Base-by-base conservation (phyloP, 2,888 invertebrate species). In the Dryocosmus kuriphilus region DNA sequence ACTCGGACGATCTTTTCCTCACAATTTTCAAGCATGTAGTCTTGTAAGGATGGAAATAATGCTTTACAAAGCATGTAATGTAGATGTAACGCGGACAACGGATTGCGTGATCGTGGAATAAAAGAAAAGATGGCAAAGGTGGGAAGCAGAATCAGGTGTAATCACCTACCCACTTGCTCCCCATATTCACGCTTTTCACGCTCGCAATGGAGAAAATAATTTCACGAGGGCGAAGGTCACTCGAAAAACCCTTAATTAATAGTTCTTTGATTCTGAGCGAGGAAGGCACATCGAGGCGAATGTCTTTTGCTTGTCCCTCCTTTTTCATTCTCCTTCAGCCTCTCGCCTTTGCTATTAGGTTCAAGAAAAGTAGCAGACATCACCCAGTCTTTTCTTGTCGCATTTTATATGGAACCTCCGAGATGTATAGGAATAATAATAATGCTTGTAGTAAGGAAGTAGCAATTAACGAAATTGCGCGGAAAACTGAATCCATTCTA, bases 81-180 rank as follows among this genome's bases (percentile, higher is more conserved):
- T 61, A 32, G 0, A 32, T 62, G n/a, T 16, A n/a, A 30, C 19
- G 9, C n/a, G 19, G 27, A 27, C 19, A 61, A 19, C 30, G 9
- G n/a, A n/a, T n/a, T n/a, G 30, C 32, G 30, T 30, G 27, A 32
- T 32, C 8, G 2, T 62, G 27, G 71, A 38, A 65, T 7, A 65
- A 38, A 51, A 71, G 30, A 30, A 30, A 22, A 38, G n/a, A 11
- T 71, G 19, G 30, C 22, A 4, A 35, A 4, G 27, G 27, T 76
- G 22, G 8, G 30, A 41, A 73, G 62, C 46, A 71, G 41, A 30
- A 81, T 80, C 86, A 86, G 84, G 86, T 84, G 85, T 83, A 85
- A 87, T 87, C 86, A 87, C 82, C 84, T 84, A 83, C 71, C 80
- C 79, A 81, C 75, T 81, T 80, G 80, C 79, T 84, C 63, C 80